These are phyloP conservation scores for Chunga burmeisteri DNA, from an alignment of 2,113 vertebrate genomes.

Conservation along the genomic window DNA sequence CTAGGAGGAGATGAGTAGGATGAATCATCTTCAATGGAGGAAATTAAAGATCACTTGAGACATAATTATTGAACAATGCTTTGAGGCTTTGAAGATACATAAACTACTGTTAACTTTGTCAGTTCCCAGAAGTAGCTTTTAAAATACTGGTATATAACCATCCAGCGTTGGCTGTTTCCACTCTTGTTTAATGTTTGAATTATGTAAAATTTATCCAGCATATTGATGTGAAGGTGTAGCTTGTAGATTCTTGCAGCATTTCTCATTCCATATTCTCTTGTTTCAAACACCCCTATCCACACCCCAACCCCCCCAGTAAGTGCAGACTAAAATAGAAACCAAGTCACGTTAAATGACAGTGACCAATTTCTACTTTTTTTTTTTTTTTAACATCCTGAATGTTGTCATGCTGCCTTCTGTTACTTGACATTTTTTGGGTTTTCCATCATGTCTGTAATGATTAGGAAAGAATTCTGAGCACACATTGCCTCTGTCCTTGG, in stretches of 20 bases:
- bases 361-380: neutral
- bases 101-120: neutral
- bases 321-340: neutral
- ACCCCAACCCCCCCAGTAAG: neutral
- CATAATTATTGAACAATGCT: slow-evolving; percentile 2
- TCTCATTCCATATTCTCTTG: neutral
- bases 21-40: neutral
- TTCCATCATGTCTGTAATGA: neutral
- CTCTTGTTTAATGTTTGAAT: neutral
- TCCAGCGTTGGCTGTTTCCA: neutral
- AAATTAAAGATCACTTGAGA: slow-evolving; percentile 19
- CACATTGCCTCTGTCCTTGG: slow-evolving; percentile 18
- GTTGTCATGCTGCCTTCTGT: slow-evolving; percentile 12
- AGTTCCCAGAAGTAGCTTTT: neutral
- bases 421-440: slow-evolving; percentile 27
- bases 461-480: neutral
- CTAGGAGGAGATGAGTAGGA: neutral
- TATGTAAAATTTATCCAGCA: neutral
- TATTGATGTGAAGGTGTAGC: neutral
- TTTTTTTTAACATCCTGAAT: neutral
- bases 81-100: neutral
- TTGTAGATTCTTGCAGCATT: neutral
- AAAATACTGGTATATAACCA: neutral
- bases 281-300: neutral
- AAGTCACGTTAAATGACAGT: neutral